Conservation (phyloP, 2,888 invertebrate species). For the Meloe dianella region DNA sequence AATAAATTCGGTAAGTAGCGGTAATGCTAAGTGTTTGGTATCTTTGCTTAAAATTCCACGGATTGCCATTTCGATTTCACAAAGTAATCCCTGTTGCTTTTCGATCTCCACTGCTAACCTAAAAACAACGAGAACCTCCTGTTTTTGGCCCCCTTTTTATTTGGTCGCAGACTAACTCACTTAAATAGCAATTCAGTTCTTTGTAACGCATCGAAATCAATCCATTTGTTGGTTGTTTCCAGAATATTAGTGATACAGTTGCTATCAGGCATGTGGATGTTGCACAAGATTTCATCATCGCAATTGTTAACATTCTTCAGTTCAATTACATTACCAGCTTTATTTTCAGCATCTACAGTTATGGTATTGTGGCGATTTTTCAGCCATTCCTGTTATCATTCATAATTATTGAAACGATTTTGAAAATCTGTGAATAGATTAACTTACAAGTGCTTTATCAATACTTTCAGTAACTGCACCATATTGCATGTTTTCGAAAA, state of each 20-base stretch:
- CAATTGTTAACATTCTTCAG: slow-evolving; percentile 29
- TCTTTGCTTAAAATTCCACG: slow-evolving; percentile 56
- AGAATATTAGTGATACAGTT: slow-evolving; percentile 46
- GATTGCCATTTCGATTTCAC: slow-evolving; percentile 56
- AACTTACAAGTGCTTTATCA: slow-evolving; percentile 45
- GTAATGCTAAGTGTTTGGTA: slow-evolving; percentile 57
- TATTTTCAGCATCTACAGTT: slow-evolving; percentile 35
- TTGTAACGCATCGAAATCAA: slow-evolving; percentile 34
- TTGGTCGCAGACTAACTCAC: slow-evolving; percentile 35
- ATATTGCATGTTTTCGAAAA: slow-evolving; percentile 52
- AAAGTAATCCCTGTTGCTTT: slow-evolving; percentile 59
- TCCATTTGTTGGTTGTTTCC: slow-evolving; percentile 33
- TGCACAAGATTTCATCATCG: slow-evolving; percentile 28
- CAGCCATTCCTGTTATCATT: slow-evolving; percentile 48
- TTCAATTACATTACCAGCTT: slow-evolving; percentile 21
- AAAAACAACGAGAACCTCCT: slow-evolving; percentile 22
- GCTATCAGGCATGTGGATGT: slow-evolving; percentile 35
- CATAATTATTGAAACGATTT: slow-evolving; percentile 12
- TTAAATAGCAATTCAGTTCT: slow-evolving; percentile 47
- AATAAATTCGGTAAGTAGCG: slow-evolving; percentile 59
- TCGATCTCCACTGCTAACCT: slow-evolving; percentile 62
- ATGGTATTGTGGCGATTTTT: slow-evolving; percentile 38
- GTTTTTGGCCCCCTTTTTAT: neutral
- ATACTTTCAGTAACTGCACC: slow-evolving; percentile 45
- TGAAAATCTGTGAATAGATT: neutral